Base-by-base conservation (phyloP, 2,888 invertebrate species). In the Tiliacea aurago region DNA sequence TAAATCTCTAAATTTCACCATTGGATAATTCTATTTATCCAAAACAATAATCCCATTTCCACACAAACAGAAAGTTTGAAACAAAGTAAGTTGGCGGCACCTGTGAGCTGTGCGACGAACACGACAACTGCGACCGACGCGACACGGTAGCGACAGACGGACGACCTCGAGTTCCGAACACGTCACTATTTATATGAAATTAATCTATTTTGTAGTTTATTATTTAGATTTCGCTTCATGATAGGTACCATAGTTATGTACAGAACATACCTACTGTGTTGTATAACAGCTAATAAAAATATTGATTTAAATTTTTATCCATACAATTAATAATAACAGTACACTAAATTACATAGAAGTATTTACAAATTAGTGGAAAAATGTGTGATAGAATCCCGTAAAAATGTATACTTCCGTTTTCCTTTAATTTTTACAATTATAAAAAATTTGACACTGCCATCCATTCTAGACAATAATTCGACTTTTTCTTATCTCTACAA, bases 81-180 rank as follows among this genome's bases (percentile, higher is more conserved):
- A 70, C 78, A 75, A 69, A 85, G 58, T 71, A 72, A 66, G 83
- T 83, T 62, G 71, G 11, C 37, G 47, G 43, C 86, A 86, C 86
- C 86, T 85, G 86, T 37, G 81, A 67, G 59, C 86, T 85, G 86
- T 37, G 81, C 70, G 59, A 61, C 73, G 37, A 68, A 70, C 83
- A 59, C 53, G 6, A 37, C 70, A 18, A n/a, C 45, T 45, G 53
- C 68, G 53, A 37, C 62, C 37, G 73, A 33, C 64, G 33, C 70
- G 75, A 53, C 67, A 49, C 68, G n/a, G 56, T 7, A 45, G 59
- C 74, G 65, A 69, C 70, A 70, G 63, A 59, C 56, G n/a, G 47
- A 9, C 61, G 64, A 56, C 70, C 37, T 23, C 55, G 65, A 81
- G 51, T 84, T 74, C 75, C 37, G n/a, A 73, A 56, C 59, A 68